phyloP scores from a whole-genome alignment of 2,888 invertebrate genomes.

The Himalopsyche anomala region DNA sequence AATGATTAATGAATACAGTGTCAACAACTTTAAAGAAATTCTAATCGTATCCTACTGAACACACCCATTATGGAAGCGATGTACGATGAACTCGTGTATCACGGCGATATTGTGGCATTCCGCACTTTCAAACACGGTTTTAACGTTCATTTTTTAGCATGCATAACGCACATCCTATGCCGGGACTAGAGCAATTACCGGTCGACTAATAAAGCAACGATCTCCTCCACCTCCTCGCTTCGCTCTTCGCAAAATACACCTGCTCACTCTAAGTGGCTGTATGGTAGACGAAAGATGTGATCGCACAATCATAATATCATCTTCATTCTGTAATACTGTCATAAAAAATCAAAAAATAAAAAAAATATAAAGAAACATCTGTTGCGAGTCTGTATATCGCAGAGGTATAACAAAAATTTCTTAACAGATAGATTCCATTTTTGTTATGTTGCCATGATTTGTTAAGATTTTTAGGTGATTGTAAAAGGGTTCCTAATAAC shows the following conservation, averaged over 20 bases:
- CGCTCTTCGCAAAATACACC: background rate
- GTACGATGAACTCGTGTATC: constrained; percentile 22
- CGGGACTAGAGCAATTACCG: constrained; percentile 13
- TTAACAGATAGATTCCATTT: too few species aligned
- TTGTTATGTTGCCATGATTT: too few species aligned
- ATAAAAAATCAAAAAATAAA: too few species aligned
- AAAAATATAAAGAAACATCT: too few species aligned
- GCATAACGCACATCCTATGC: constrained; percentile 26
- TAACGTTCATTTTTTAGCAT: constrained; percentile 5
- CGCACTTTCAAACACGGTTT: constrained; percentile 10
- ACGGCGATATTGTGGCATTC: background rate
- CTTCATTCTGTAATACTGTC: background rate
- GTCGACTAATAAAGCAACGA: constrained; percentile 25
- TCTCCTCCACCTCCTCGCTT: background rate
- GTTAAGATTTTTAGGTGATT: too few species aligned
- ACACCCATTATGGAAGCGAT: background rate
- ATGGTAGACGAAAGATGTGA: background rate
- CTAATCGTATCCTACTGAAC: background rate
- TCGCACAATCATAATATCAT: background rate
- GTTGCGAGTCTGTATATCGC: too few species aligned
- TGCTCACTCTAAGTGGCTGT: constrained; percentile 10
- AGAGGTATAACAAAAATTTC: too few species aligned
- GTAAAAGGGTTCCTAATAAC: too few species aligned
- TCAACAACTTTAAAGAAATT: background rate
- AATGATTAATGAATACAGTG: background rate